phyloP scores from a whole-genome alignment of 2,888 invertebrate species.

The Drosophila kanekoi region DNA sequence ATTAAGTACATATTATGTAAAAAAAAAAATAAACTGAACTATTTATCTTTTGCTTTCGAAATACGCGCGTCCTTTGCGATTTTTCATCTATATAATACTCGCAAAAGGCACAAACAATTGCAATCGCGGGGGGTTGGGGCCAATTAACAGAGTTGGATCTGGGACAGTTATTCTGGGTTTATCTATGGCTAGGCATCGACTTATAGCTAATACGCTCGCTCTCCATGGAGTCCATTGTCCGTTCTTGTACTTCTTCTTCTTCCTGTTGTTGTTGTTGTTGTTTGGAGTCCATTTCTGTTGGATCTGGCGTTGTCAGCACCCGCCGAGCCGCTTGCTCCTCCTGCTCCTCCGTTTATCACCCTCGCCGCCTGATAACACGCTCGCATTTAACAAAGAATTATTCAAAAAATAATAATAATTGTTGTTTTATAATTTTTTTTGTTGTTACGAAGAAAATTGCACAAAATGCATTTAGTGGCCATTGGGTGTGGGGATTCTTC shows the following conservation, averaged over 20 bases:
- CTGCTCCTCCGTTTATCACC: slow-evolving; percentile 31
- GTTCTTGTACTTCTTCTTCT: slow-evolving; percentile 3
- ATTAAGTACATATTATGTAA: slow-evolving; percentile 60
- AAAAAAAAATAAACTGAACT: no score
- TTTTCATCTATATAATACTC: slow-evolving; percentile 76
- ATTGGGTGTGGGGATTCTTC: slow-evolving; percentile 40
- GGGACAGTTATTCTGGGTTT: slow-evolving; percentile 17
- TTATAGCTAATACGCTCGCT: slow-evolving; percentile 21
- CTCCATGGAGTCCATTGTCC: slow-evolving; percentile 53
- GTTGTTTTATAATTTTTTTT: slow-evolving; percentile 15
- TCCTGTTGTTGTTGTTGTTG: background rate
- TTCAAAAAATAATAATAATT: slow-evolving; percentile 32
- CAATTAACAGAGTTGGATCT: slow-evolving; percentile 14
- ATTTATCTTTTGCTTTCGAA: no score
- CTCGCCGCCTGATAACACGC: slow-evolving; percentile 56
- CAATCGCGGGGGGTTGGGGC: no score
- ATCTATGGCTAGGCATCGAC: slow-evolving; percentile 4
- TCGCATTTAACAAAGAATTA: slow-evolving; percentile 65
- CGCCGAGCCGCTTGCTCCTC: background rate
- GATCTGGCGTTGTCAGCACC: no score
- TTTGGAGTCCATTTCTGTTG: slow-evolving; percentile 35
- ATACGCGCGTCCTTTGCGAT: slow-evolving; percentile 52
- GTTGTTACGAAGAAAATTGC: slow-evolving; percentile 71
- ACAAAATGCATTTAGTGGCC: slow-evolving; percentile 71
- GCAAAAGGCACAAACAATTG: slow-evolving; percentile 51